phyloP scores from a whole-genome alignment of 1,140 invertebrate species.

The Sitobion miscanthi region DNA sequence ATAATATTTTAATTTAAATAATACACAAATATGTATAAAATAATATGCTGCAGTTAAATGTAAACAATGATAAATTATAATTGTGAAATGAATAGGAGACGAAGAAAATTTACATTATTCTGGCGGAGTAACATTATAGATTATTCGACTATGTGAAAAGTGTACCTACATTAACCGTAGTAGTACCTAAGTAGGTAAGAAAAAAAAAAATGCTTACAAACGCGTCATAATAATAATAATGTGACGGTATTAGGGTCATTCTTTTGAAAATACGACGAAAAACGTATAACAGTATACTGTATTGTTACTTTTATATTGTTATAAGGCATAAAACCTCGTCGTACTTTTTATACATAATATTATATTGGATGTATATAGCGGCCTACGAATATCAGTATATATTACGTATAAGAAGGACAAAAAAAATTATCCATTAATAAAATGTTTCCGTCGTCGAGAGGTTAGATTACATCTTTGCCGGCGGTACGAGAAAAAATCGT shows the following conservation, averaged over 20 bases:
- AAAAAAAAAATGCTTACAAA: background rate
- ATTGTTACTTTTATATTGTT: background rate
- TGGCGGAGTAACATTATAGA: background rate
- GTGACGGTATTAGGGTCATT: background rate
- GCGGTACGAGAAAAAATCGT: background rate
- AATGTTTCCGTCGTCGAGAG: background rate
- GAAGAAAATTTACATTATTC: background rate
- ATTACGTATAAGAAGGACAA: background rate
- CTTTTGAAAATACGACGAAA: background rate
- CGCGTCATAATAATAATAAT: background rate
- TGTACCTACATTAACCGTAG: background rate
- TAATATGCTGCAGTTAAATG: too few relatives aligned
- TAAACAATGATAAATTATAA: background rate
- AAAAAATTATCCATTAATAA: background rate
- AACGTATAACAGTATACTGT: background rate
- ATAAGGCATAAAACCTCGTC: background rate
- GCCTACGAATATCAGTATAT: background rate
- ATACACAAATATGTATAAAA: too few relatives aligned
- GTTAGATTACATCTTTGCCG: background rate
- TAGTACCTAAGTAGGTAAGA: background rate
- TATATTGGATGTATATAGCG: background rate
- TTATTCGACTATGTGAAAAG: background rate
- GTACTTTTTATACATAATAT: background rate
- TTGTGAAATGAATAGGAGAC: background rate
- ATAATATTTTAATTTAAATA: too few relatives aligned